phyloP scores from a whole-genome alignment of 2,888 invertebrate species.

The Onthophagus sagittarius region DNA sequence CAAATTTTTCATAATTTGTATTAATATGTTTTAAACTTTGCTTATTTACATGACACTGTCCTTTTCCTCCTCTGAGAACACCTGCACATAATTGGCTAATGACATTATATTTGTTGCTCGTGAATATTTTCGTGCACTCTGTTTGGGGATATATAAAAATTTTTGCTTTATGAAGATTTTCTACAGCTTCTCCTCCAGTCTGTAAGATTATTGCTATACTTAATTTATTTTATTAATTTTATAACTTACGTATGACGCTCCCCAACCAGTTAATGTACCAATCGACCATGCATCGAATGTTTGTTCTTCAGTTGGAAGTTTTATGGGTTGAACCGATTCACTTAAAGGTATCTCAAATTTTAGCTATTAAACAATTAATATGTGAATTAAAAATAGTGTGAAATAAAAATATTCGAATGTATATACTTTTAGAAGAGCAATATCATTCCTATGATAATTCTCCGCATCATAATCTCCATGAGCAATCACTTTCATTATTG shows the following conservation, averaged over 20 bases:
- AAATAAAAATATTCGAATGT: not conserved
- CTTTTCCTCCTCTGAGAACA: slow-evolving; percentile 46
- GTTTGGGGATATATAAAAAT: not conserved
- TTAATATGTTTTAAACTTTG: not conserved
- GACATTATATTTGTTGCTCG: not conserved
- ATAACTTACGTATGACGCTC: slow-evolving; percentile 23
- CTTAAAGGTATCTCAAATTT: slow-evolving; percentile 27
- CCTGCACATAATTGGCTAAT: slow-evolving; percentile 41
- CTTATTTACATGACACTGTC: slow-evolving; percentile 44
- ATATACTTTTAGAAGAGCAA: slow-evolving; percentile 31
- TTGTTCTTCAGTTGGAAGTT: slow-evolving; percentile 28
- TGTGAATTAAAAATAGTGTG: not conserved
- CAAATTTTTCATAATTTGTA: not conserved
- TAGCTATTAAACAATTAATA: slow-evolving; percentile 28
- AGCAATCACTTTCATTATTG: slow-evolving; percentile 21
- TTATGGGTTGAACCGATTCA: slow-evolving; percentile 23
- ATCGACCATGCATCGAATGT: slow-evolving; percentile 25
- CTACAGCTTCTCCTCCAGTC: not conserved
- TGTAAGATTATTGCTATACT: not conserved
- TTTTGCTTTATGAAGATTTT: not conserved
- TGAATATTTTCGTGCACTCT: not conserved
- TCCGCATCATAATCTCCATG: slow-evolving; percentile 24
- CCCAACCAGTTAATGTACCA: slow-evolving; percentile 33
- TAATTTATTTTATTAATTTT: not conserved
- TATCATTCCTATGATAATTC: slow-evolving; percentile 28